A percentile compares a stretch with the other conserved stretches of the same genome.
phyloP scores from a whole-genome alignment of 2,888 invertebrate genomes.

The Ramazzottius varieornatus region DNA sequence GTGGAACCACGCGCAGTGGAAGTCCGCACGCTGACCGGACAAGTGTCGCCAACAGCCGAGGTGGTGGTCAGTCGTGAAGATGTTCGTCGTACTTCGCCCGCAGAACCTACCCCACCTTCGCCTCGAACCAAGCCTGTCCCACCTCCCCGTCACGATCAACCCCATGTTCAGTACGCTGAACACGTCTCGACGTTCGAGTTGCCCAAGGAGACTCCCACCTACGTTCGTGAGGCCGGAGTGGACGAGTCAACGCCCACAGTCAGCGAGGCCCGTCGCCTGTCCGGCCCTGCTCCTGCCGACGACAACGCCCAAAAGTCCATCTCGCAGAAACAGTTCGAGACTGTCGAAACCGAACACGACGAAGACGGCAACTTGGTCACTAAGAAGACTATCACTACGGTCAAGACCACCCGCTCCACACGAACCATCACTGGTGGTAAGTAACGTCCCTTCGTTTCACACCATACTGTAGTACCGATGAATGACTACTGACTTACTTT shows the following conservation, averaged over 20 bases:
- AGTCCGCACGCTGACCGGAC: neutral
- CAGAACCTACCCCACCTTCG: neutral
- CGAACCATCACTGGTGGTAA: neutral
- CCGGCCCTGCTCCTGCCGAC: neutral
- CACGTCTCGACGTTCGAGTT: neutral
- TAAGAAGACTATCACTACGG: conserved; percentile 1
- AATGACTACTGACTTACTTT: too few relatives aligned
- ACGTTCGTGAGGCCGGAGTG: neutral
- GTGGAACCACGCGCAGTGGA: neutral
- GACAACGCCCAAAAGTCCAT: neutral
- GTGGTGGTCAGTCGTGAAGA: neutral
- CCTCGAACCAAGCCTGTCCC: neutral
- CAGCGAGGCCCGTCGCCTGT: neutral
- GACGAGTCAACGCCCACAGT: neutral
- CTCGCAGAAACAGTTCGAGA: neutral
- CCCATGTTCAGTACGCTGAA: neutral
- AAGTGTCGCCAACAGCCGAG: neutral
- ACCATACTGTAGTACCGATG: too few relatives aligned
- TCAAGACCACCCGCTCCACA: neutral
- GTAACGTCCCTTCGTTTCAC: neutral
- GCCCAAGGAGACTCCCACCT: neutral
- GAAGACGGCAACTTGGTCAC: neutral
- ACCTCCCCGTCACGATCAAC: neutral
- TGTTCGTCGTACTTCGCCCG: neutral
- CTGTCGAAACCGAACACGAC: neutral